Evolutionary conservation across 2,797 vertebrate species (phyloP), one percentile per base, ranked within the genome.

Genomic region (Fistularia commersonii): DNA sequence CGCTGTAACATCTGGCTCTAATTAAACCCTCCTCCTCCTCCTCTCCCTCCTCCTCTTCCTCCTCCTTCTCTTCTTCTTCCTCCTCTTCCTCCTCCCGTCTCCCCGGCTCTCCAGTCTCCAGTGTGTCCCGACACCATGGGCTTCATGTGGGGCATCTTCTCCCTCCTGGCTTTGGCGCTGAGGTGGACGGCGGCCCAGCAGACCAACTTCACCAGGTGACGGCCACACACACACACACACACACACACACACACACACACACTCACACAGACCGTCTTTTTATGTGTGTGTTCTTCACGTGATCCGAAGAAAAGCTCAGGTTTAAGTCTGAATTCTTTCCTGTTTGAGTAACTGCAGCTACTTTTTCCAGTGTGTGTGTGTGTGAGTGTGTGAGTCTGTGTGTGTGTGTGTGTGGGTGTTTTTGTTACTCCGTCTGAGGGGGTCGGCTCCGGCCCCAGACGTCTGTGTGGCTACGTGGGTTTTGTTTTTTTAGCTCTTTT

Each of bases 201-300:
- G 55, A 72, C 47, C 33, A 90, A 88, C 74, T 41, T 40, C 58
- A 84, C 80, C 75, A 90, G 88, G 91, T 91, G 61, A 66, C 74
- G n/a, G 32, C n/a, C n/a, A n/a, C n/a, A n/a, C n/a, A n/a, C n/a
- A n/a, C n/a, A n/a, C n/a, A n/a, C n/a, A n/a, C n/a, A 8, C 12
- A 31, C 37, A n/a, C 37, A 6, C 6, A 15, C 12, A 13, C n/a
- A 43, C 3, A 8, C 41, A 42, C 12, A 5, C 41, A 3, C 6
- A 1, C 13, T 40, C 11, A 40, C 8, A n/a, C n/a, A n/a, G n/a
- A n/a, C n/a, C n/a, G n/a, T n/a, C n/a, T n/a, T n/a, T n/a, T n/a
- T n/a, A n/a, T n/a, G n/a, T n/a, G n/a, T n/a, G n/a, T n/a, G n/a
- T n/a, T n/a, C n/a, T n/a, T n/a, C 38, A 40, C 12, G 11, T 40